Conservation (phyloP, 64 coral and sea anemone species). For the Montipora foliosa region DNA sequence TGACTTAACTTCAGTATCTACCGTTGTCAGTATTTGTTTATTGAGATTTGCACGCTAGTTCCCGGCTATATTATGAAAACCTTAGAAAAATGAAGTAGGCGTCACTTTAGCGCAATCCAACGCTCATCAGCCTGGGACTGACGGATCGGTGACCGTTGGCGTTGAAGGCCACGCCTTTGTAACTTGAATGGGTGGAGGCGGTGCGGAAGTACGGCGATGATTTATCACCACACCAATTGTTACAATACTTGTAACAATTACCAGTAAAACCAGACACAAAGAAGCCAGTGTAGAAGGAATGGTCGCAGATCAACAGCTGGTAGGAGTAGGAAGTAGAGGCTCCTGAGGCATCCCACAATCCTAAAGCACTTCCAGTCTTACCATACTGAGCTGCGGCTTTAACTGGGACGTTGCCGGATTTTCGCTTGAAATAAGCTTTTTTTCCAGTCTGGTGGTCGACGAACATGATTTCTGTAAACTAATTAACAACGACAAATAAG, state of each 20-base stretch:
- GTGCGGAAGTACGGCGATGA: slow-evolving; percentile 29
- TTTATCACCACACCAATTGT: not conserved
- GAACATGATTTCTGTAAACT: slow-evolving; percentile 44
- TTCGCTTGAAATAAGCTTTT: not conserved
- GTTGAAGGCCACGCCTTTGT: slow-evolving; percentile 26
- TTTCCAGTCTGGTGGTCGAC: not conserved
- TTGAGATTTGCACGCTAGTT: no score
- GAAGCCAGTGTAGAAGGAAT: not conserved
- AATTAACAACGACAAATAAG: not conserved
- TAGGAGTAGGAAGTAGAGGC: not conserved
- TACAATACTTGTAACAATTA: not conserved
- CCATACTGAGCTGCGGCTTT: not conserved
- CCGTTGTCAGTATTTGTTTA: no score
- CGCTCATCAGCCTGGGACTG: slow-evolving; percentile 32
- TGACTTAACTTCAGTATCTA: no score
- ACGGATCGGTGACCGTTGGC: not conserved
- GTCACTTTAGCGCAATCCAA: slow-evolving; percentile 13
- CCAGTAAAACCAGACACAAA: slow-evolving; percentile 2
- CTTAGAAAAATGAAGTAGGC: no score
- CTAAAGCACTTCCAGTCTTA: not conserved
- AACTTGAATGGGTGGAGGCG: not conserved
- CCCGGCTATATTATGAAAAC: no score
- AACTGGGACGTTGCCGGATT: not conserved
- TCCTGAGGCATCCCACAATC: slow-evolving; percentile 28
- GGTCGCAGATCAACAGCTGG: slow-evolving; percentile 31